phyloP scores from a whole-genome alignment of 2,113 vertebrate genomes.

The Calcarius ornatus region DNA sequence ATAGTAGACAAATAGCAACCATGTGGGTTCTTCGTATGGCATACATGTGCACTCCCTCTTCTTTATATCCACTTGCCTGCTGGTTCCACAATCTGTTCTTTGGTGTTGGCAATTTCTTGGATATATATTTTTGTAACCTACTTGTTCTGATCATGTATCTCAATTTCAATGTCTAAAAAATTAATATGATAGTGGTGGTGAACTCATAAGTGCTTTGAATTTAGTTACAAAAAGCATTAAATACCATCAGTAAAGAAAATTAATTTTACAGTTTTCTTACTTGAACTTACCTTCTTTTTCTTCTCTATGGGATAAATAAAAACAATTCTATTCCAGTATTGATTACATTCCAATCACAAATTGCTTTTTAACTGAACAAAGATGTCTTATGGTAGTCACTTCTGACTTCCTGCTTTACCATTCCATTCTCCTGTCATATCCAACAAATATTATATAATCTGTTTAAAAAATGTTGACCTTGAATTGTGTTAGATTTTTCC shows the following conservation, averaged over 20 bases:
- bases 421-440: background rate
- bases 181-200: background rate
- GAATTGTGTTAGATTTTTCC: background rate
- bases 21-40: background rate
- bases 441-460: background rate
- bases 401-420: background rate
- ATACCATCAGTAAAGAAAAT: background rate
- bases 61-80: slow-evolving; percentile 20
- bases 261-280: background rate
- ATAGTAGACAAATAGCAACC: background rate
- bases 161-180: background rate
- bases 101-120: background rate
- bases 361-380: background rate
- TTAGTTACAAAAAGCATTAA: background rate
- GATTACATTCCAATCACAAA: background rate
- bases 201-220: background rate
- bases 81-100: slow-evolving; percentile 30
- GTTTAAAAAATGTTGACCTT: background rate
- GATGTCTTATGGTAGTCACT: background rate
- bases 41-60: background rate
- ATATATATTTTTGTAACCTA: background rate
- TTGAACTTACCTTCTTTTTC: background rate
- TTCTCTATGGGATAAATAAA: background rate
- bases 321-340: background rate
- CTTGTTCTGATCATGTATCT: background rate